A percentile compares a stretch with the other conserved stretches of the same genome.
Evolutionary conservation across 2,888 invertebrate genomes (phyloP).

Genomic region (Leucoptera coffeella): DNA sequence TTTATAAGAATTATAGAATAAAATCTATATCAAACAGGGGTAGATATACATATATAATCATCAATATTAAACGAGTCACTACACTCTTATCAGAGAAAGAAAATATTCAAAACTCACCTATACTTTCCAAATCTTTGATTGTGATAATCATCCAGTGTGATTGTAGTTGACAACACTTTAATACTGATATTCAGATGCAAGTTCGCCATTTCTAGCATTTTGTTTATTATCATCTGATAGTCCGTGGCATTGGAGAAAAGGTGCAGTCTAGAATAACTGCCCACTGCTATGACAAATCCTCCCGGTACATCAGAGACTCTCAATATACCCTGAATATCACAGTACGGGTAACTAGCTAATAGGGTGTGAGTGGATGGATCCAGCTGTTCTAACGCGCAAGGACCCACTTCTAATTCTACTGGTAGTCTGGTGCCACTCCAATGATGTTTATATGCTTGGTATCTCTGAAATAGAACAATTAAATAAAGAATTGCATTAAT

Average conservation of each 20-base stretch:
- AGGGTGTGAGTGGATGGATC: conserved; percentile 80
- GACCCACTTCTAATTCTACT: conserved; percentile 85
- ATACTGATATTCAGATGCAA: conserved; percentile 77
- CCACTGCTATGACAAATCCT: conserved; percentile 86
- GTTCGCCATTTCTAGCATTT: conserved; percentile 76
- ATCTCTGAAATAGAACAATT: conserved; percentile 52
- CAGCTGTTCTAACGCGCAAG: conserved; percentile 85
- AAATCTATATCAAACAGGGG: no score
- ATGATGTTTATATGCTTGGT: conserved; percentile 89
- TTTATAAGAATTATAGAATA: no score
- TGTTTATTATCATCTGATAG: conserved; percentile 80
- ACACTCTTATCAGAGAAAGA: no score
- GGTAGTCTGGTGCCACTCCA: conserved; percentile 93
- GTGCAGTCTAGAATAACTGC: conserved; percentile 87
- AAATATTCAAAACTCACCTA: conserved; percentile 46
- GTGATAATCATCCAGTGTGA: conserved; percentile 81
- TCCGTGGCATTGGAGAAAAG: conserved; percentile 78
- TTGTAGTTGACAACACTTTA: conserved; percentile 75
- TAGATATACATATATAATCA: no score
- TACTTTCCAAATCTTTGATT: conserved; percentile 87
- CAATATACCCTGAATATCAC: conserved; percentile 38
- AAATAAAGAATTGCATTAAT: background rate
- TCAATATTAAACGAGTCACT: no score
- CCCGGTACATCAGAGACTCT: conserved; percentile 86
- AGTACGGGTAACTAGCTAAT: conserved; percentile 57